Evolutionary conservation across 2,113 vertebrate species (phyloP).

Genomic region (Brachyhypopomus occidentalis): DNA sequence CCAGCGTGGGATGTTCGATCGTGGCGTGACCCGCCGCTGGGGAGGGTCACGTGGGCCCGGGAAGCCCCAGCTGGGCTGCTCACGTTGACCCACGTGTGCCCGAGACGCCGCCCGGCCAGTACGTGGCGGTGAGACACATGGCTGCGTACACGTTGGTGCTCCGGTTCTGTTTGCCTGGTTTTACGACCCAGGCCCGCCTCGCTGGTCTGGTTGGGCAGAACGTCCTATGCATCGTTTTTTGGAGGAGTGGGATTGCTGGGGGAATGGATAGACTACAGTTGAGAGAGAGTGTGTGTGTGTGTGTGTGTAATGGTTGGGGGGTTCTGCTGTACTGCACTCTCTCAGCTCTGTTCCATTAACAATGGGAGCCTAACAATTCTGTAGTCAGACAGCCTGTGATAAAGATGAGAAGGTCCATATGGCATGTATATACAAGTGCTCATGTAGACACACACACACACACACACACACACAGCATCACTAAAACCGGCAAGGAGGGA

Average conservation of each 20-base stretch:
- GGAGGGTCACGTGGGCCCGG: neutral
- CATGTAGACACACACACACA: neutral
- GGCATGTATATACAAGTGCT: neutral
- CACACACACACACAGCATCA: neutral
- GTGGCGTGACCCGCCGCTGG: neutral
- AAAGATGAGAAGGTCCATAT: conserved; percentile 25
- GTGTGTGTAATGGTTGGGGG: neutral
- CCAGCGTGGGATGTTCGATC: neutral
- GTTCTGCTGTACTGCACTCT: neutral
- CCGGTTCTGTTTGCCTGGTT: too few species aligned
- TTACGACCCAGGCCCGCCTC: too few species aligned
- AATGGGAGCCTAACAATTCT: conserved; percentile 10
- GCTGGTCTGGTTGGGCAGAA: too few species aligned
- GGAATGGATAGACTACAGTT: neutral
- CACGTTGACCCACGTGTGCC: neutral
- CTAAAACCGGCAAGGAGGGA: neutral
- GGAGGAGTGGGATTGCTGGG: too few species aligned
- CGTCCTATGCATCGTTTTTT: too few species aligned
- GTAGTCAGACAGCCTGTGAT: conserved; percentile 10
- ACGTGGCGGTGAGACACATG: too few species aligned
- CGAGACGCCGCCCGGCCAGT: too few species aligned
- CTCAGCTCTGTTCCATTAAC: conserved; percentile 37
- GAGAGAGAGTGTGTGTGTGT: neutral
- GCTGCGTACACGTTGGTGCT: too few species aligned
- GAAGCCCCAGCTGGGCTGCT: neutral